These are phyloP conservation scores for Phoeniculus purpureus DNA, from an alignment of 2,797 vertebrate species.

Conservation along the genomic window DNA sequence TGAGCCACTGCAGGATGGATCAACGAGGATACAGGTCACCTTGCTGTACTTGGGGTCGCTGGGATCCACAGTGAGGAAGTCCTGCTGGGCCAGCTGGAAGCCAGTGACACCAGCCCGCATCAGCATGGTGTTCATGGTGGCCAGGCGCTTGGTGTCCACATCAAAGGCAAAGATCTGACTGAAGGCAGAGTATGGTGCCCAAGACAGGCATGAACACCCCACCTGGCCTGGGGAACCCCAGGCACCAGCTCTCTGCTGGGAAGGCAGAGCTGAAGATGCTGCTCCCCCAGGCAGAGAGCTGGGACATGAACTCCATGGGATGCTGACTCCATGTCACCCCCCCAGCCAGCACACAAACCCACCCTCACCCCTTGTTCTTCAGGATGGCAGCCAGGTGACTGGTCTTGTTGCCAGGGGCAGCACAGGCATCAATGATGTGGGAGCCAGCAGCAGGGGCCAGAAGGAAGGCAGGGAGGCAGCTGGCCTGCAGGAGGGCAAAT, in stretches of 20 bases:
- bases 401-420: conserved; percentile 95
- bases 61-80: conserved; percentile 89
- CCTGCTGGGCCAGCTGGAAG: conserved; percentile 87
- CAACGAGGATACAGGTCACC: conserved; percentile 89
- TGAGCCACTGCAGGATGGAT: conserved; percentile 97
- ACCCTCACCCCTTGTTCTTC: conserved; percentile 88
- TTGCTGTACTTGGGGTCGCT: conserved; percentile 79
- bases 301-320: neutral
- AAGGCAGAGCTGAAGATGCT: neutral
- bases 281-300: neutral
- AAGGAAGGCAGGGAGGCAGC: conserved; percentile 91
- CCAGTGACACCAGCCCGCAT: conserved; percentile 89
- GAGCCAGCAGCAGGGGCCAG: conserved; percentile 82
- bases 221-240: neutral
- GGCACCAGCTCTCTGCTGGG: fast-evolving
- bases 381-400: conserved; percentile 93
- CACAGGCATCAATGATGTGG: conserved; percentile 90
- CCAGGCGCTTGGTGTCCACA: conserved; percentile 89
- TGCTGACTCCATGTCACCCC: fast-evolving
- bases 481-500: conserved; percentile 78
- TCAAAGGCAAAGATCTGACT: conserved; percentile 94
- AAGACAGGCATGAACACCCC: neutral
- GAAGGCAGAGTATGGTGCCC: neutral
- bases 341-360: too few species aligned
- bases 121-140: conserved; percentile 91